These are phyloP conservation scores for Chironomus tentans DNA, from an alignment of 2,888 invertebrate species.

Conservation along the genomic window DNA sequence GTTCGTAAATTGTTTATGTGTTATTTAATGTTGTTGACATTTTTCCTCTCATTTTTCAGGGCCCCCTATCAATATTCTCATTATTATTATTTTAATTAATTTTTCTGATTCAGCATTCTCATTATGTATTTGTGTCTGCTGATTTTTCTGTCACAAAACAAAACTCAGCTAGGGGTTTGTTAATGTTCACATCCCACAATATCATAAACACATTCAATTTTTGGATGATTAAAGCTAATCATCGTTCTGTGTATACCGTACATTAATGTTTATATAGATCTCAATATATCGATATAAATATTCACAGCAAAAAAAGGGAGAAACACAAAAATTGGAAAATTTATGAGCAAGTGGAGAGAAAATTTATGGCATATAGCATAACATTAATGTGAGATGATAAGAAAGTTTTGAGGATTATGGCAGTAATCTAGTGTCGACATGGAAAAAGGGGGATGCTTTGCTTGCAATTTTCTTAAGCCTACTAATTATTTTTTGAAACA, in stretches of 20 bases:
- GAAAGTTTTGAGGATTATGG: no score
- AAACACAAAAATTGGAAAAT: no score
- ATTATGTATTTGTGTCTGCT: neutral
- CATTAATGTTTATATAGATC: neutral
- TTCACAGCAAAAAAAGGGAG: no score
- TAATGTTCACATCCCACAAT: neutral
- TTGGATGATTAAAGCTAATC: conserved; percentile 18
- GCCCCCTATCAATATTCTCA: neutral
- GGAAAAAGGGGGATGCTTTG: no score
- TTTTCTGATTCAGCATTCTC: conserved; percentile 18
- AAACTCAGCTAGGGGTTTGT: neutral
- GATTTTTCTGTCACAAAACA: no score
- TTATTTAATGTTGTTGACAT: conserved; percentile 13
- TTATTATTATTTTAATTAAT: conserved; percentile 24
- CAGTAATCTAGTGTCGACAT: no score
- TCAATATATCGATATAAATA: no score
- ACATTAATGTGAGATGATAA: no score
- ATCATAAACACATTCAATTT: conserved; percentile 12
- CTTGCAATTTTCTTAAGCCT: no score
- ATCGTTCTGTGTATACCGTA: neutral
- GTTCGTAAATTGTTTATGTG: neutral
- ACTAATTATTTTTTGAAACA: no score
- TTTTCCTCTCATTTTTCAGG: neutral
- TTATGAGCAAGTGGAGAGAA: neutral
- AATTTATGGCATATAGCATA: neutral